These are phyloP conservation scores for Oxystoma pomonae DNA, from an alignment of 2,888 invertebrate species.

Conservation along the genomic window DNA sequence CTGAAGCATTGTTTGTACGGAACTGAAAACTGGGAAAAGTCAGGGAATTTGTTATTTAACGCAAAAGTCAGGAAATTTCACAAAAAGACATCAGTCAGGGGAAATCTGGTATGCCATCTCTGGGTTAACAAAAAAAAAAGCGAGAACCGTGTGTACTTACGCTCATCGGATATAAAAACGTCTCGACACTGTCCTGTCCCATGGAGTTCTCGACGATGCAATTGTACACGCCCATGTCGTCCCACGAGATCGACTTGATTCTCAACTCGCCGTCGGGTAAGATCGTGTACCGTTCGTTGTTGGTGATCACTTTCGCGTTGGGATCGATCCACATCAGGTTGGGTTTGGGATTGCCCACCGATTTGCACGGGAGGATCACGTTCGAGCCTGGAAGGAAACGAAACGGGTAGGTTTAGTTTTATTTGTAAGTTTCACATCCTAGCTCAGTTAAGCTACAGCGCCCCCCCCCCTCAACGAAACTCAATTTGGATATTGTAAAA, in stretches of 20 bases:
- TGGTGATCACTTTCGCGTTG: constrained; percentile 51
- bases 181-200: constrained; percentile 59
- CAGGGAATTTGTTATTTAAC: too few species aligned
- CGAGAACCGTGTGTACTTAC: not conserved
- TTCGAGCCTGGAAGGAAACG: constrained; percentile 53
- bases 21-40: too few species aligned
- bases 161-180: constrained; percentile 69
- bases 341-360: constrained; percentile 58
- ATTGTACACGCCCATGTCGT: constrained; percentile 77
- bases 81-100: too few species aligned
- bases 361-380: constrained; percentile 66
- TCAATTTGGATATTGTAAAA: too few species aligned
- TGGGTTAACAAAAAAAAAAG: too few species aligned
- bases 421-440: too few species aligned
- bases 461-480: too few species aligned
- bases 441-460: too few species aligned
- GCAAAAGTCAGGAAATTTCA: too few species aligned
- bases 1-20: too few species aligned
- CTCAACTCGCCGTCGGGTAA: constrained; percentile 73
- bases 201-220: constrained; percentile 68
- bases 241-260: constrained; percentile 67
- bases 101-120: too few species aligned
- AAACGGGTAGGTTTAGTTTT: too few species aligned
- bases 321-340: constrained; percentile 65
- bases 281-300: constrained; percentile 47